phyloP scores from a whole-genome alignment of 1,140 invertebrate species.

The Diploscapter pachys region DNA sequence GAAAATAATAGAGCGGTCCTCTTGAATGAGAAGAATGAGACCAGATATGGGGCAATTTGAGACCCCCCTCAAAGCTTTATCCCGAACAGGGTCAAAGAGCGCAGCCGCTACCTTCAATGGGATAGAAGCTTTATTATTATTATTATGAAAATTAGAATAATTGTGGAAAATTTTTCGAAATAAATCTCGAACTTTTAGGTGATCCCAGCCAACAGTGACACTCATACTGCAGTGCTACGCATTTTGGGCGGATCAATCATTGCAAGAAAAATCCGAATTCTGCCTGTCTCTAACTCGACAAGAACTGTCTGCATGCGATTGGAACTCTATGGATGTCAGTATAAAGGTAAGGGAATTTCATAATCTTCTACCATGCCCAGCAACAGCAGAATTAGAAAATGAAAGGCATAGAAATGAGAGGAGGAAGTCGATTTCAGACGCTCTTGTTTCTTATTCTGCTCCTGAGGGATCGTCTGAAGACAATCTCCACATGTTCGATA shows the following conservation, averaged over 20 bases:
- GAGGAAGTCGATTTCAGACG: not conserved
- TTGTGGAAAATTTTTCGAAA: too few relatives aligned
- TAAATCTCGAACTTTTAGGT: too few relatives aligned
- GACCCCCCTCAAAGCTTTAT: too few relatives aligned
- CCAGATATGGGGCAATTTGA: too few relatives aligned
- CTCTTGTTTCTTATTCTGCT: conserved; percentile 68
- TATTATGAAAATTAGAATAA: too few relatives aligned
- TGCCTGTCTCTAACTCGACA: conserved; percentile 77
- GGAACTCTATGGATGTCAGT: conserved; percentile 66
- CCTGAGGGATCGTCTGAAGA: conserved; percentile 73
- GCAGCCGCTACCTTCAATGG: too few relatives aligned
- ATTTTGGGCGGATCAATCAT: conserved; percentile 74
- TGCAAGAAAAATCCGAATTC: conserved; percentile 74
- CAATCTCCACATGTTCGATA: conserved; percentile 79
- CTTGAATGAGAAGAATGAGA: too few relatives aligned
- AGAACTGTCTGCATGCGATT: conserved; percentile 81
- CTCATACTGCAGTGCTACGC: conserved; percentile 74
- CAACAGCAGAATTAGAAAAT: too few relatives aligned
- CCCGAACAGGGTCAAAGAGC: too few relatives aligned
- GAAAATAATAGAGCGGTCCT: too few relatives aligned
- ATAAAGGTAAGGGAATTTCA: conserved; percentile 63
- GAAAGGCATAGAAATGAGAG: too few relatives aligned
- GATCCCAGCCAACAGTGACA: conserved; percentile 76
- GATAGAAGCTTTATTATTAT: too few relatives aligned
- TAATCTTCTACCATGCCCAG: not conserved